phyloP scores from a whole-genome alignment of 2,888 invertebrate genomes.

The Junonia oenone region DNA sequence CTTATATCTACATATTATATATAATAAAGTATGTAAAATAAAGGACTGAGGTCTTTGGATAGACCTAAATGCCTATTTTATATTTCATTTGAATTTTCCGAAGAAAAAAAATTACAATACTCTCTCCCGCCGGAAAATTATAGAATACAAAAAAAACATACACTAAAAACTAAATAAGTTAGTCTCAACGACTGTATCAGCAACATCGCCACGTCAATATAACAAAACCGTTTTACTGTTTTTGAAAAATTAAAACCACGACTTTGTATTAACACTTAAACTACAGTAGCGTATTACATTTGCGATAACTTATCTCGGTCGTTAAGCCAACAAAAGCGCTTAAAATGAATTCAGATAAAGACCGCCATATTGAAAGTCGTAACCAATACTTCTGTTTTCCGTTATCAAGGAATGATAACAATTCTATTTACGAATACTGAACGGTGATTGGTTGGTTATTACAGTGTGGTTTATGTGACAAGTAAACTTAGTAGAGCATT shows the following conservation, averaged over 20 bases:
- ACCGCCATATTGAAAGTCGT: slow-evolving; percentile 67
- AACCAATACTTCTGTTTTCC: slow-evolving; percentile 59
- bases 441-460: slow-evolving; percentile 52
- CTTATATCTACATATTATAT: too few species aligned
- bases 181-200: too few species aligned
- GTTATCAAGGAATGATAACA: slow-evolving; percentile 68
- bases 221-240: too few species aligned
- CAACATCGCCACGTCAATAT: too few species aligned
- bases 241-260: neutral
- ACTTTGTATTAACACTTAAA: neutral
- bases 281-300: slow-evolving; percentile 4
- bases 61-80: too few species aligned
- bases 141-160: too few species aligned
- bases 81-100: too few species aligned
- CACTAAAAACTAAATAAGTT: too few species aligned
- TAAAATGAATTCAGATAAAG: slow-evolving; percentile 56
- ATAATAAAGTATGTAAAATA: too few species aligned
- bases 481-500: slow-evolving; percentile 42
- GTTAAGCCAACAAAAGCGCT: slow-evolving; percentile 51
- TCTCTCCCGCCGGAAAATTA: too few species aligned
- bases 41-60: too few species aligned
- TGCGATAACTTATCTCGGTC: slow-evolving; percentile 51
- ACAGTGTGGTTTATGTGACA: slow-evolving; percentile 47
- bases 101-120: too few species aligned
- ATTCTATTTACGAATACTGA: slow-evolving; percentile 62